phyloP scores from a whole-genome alignment of 64 coral and sea anemone genomes.

The Acropora tenuis region DNA sequence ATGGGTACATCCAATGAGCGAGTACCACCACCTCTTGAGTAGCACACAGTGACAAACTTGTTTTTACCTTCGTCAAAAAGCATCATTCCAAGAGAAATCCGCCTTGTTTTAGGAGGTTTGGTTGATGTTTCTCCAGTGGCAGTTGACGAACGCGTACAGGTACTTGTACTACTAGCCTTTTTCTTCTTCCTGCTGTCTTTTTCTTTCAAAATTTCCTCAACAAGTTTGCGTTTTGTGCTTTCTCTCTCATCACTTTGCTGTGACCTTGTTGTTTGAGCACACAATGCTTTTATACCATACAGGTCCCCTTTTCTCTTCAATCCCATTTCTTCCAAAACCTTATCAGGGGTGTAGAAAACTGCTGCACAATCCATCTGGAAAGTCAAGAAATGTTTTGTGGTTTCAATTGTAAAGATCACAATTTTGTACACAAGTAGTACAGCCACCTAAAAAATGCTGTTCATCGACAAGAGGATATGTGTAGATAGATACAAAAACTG shows the following conservation, averaged over 20 bases:
- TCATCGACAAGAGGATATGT: background rate
- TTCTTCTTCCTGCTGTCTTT: constrained; percentile 45
- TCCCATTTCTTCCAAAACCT: constrained; percentile 31
- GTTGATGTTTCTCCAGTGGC: background rate
- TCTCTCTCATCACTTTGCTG: constrained; percentile 5
- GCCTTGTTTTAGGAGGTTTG: constrained; percentile 14
- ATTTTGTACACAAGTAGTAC: background rate
- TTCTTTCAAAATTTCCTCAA: constrained; percentile 42
- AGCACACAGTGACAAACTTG: constrained; percentile 40
- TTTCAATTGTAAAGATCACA: background rate
- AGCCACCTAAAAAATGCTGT: background rate
- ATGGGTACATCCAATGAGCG: constrained; percentile 30
- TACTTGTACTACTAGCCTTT: background rate
- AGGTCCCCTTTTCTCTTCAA: constrained; percentile 44
- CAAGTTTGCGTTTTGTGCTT: constrained; percentile 9
- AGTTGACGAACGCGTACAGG: background rate
- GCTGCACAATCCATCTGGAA: constrained; percentile 57
- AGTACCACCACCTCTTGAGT: constrained; percentile 37
- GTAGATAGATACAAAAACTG: background rate
- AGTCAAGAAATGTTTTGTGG: constrained; percentile 18
- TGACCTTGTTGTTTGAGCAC: constrained; percentile 28
- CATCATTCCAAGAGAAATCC: constrained; percentile 46
- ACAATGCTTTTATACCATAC: constrained; percentile 53
- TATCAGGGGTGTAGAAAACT: constrained; percentile 47
- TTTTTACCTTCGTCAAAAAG: constrained; percentile 10